Conservation (phyloP, 1,140 invertebrate genomes). For the Physella acuta region DNA sequence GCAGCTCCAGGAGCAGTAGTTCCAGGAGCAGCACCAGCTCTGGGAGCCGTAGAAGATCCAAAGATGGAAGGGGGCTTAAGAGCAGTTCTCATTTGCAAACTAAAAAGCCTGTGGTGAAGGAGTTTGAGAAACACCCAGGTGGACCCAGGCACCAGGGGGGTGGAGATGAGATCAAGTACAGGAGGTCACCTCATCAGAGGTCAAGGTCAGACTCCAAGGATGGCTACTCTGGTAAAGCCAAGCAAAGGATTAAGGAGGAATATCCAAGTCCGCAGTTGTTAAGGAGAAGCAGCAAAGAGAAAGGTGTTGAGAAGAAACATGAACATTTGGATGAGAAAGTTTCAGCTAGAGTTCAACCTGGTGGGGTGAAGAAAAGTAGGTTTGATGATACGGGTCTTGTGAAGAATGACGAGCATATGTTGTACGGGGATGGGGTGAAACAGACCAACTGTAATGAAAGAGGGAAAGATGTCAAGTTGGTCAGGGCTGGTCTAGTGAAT, state of each 20-base stretch:
- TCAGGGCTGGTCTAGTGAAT: too few relatives aligned
- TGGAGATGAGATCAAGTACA: too few relatives aligned
- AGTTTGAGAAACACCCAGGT: slow-evolving; percentile 11
- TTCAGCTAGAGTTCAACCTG: too few relatives aligned
- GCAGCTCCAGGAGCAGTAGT: not conserved
- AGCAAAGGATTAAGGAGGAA: slow-evolving; percentile 14
- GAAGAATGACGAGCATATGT: too few relatives aligned
- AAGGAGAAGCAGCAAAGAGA: slow-evolving; percentile 8
- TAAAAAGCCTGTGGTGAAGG: not conserved
- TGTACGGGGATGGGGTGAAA: too few relatives aligned
- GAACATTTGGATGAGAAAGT: slow-evolving; percentile 10
- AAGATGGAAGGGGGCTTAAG: not conserved
- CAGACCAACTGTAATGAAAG: too few relatives aligned
- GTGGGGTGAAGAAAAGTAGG: too few relatives aligned
- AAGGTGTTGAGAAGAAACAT: slow-evolving; percentile 8
- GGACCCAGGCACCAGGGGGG: not conserved
- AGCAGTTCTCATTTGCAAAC: not conserved
- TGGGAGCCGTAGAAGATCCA: not conserved
- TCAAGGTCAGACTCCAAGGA: too few relatives aligned
- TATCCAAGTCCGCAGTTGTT: slow-evolving; percentile 8
- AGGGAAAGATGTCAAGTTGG: too few relatives aligned
- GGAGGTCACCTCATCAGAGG: too few relatives aligned
- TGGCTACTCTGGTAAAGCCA: too few relatives aligned
- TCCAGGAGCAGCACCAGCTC: not conserved
- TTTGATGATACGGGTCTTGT: too few relatives aligned